Evolutionary conservation across 2,797 vertebrate species (phyloP).

Genomic region (Cuniculus paca): DNA sequence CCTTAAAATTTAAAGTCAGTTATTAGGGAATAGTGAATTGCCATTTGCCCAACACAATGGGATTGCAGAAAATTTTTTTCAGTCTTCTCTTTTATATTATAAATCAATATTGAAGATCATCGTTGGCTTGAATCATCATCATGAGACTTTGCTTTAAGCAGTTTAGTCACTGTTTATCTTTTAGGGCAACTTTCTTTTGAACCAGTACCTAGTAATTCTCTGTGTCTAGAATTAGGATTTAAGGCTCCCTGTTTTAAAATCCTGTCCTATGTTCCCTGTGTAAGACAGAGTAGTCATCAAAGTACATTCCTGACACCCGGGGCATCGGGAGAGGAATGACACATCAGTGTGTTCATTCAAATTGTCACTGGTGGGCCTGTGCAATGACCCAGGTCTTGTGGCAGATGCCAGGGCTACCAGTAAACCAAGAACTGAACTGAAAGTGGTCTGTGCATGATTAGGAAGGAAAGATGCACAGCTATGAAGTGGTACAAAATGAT

Average conservation of each 20-base stretch:
- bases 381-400: conserved; percentile 32
- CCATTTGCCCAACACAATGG: not conserved
- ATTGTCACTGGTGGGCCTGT: not conserved
- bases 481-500: not conserved
- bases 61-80: not conserved
- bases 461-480: not conserved
- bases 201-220: not conserved
- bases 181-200: not conserved
- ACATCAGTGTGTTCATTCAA: not conserved
- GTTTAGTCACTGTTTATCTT: conserved; percentile 2
- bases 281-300: not conserved
- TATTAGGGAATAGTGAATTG: not conserved
- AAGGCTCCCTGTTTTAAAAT: not conserved
- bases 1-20: not conserved
- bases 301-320: not conserved
- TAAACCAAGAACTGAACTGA: not conserved
- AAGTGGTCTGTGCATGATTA: not conserved
- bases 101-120: not conserved
- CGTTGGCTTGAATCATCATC: not conserved
- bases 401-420: conserved; percentile 20
- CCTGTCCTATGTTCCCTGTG: not conserved
- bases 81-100: not conserved
- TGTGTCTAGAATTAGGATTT: not conserved
- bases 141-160: not conserved
- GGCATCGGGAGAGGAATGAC: not conserved